These are phyloP conservation scores for Steinernema khuongi DNA, from an alignment of 1,140 invertebrate species.

Conservation along the genomic window DNA sequence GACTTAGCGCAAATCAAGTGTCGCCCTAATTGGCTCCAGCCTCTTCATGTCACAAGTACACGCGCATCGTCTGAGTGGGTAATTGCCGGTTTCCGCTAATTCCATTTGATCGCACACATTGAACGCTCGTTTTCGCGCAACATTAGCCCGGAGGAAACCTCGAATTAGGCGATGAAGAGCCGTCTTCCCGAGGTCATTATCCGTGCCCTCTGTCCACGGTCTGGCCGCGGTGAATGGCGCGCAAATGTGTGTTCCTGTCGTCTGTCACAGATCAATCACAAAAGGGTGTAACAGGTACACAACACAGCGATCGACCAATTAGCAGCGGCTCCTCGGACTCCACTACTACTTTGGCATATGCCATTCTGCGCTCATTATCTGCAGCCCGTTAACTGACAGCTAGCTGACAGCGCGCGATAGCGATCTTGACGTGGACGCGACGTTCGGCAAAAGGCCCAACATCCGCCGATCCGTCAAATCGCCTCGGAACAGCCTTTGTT, in stretches of 20 bases:
- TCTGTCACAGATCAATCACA: conserved; percentile 1
- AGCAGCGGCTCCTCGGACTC: neutral
- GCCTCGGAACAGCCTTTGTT: conserved; percentile 1
- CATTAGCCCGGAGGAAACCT: neutral
- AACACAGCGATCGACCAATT: neutral
- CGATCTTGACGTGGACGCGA: neutral
- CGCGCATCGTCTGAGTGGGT: neutral
- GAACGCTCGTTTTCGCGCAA: conserved; percentile 16
- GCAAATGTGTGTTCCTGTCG: neutral
- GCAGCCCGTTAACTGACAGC: neutral
- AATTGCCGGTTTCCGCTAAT: neutral
- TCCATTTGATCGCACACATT: conserved; percentile 8
- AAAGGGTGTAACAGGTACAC: conserved; percentile 11
- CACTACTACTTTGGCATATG: conserved; percentile 1
- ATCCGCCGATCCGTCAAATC: neutral
- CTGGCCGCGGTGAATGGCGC: neutral
- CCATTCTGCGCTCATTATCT: neutral
- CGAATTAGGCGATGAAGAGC: conserved; percentile 10
- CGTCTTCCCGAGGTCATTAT: conserved; percentile 3
- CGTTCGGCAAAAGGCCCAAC: neutral
- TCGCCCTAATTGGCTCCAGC: neutral
- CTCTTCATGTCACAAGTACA: neutral
- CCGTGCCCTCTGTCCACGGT: neutral
- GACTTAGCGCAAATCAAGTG: neutral
- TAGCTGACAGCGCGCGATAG: neutral